Evolutionary conservation across 1,140 invertebrate species (phyloP), one percentile per base, ranked within the genome.

Genomic region (Amphibalanus amphitrite): DNA sequence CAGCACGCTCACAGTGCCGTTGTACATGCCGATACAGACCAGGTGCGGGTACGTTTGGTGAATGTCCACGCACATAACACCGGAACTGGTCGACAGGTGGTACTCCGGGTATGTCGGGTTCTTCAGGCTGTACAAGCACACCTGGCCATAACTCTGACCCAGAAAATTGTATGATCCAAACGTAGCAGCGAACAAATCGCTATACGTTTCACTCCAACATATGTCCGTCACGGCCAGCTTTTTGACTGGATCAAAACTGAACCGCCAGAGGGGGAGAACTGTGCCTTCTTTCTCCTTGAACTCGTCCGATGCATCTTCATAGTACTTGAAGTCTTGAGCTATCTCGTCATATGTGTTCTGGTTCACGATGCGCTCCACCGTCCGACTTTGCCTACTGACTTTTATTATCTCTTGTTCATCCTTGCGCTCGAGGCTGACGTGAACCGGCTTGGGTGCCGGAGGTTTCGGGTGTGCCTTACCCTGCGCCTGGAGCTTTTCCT

Each of bases 271-370:
- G 29, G 64, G 29, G 17, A 65, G 17, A 26, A 70, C 26, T 20
- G 28, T 65, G 64, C 69, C 29, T 26, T 70, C 40, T 70, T 65
- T 8, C 17, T 33, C 29, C 26, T 26, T 23, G 10, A 65, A 17
- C 29, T 65, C 64, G 28, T 59, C 29, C 17, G 28, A 33, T 20
- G 64, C 13, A 29, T 70, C 40, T 13, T 65, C 69, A 29, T 28
- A 70, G 29, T 65, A 47, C 28, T 70, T 59, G 69, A 29, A 65
- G 28, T 70, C 29, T 28, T 70, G 40, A 23, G 29, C n/a, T n/a
- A 70, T 59, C 29, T 33, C 64, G 40, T 33, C 30, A 6, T 59
- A 29, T 26, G 64, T 28, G 29, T 67, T 40, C 28, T 67, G 64
- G 40, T 0, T 30, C 4, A 33, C 29, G 33, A 29, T 28, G 23